These are phyloP conservation scores for Oreochromis spilurus DNA, from an alignment of 2,113 vertebrate genomes.

Conservation along the genomic window DNA sequence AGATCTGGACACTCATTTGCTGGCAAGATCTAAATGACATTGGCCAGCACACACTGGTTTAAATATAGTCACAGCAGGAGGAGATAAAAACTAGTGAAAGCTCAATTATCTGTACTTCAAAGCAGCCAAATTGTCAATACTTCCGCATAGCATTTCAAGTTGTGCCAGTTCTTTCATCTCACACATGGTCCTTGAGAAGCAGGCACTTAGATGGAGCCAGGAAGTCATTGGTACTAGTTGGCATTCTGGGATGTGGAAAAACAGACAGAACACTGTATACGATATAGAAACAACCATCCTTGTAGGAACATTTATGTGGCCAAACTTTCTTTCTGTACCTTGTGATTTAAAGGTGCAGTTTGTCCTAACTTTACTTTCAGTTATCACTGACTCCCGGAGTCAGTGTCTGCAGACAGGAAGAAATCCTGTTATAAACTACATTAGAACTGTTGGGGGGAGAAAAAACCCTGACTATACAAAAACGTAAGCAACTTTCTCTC, in stretches of 20 bases:
- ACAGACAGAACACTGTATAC: background rate
- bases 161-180: constrained; percentile 76
- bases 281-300: background rate
- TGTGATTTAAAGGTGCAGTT: background rate
- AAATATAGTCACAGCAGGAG: constrained; percentile 58
- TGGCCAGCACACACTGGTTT: constrained; percentile 22
- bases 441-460: background rate
- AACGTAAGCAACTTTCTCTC: background rate
- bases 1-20: background rate
- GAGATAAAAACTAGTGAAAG: constrained; percentile 63
- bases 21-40: constrained; percentile 10
- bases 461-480: constrained; percentile 1
- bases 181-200: constrained; percentile 46
- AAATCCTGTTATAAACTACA: background rate
- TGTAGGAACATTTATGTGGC: background rate
- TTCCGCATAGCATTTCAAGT: constrained; percentile 62
- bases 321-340: background rate
- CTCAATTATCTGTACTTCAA: constrained; percentile 73
- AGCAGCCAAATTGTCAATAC: constrained; percentile 60
- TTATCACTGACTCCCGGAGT: background rate
- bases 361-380: background rate
- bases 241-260: constrained; percentile 29
- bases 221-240: constrained; percentile 61
- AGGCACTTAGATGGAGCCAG: constrained; percentile 61
- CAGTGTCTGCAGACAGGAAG: background rate